phyloP scores from a whole-genome alignment of 2,888 invertebrate genomes.

The Temnothorax ravouxi region DNA sequence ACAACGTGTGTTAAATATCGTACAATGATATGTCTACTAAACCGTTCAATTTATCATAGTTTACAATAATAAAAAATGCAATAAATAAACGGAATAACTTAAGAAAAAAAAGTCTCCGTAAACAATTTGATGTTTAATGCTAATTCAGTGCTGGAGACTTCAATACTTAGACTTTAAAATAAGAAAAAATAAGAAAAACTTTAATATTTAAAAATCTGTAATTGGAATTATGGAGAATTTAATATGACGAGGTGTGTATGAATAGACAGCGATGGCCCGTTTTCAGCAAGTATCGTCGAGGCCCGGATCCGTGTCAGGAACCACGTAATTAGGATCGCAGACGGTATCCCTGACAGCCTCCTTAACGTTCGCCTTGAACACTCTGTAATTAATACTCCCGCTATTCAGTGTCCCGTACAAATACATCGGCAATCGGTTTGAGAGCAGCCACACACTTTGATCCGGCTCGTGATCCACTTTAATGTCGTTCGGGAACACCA shows the following conservation, averaged over 20 bases:
- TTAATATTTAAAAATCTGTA: neutral
- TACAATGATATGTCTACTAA: neutral
- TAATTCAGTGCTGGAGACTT: neutral
- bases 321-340: constrained; percentile 89
- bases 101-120: neutral
- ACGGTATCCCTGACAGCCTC: constrained; percentile 90
- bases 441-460: constrained; percentile 92
- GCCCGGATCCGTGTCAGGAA: constrained; percentile 77
- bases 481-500: constrained; percentile 94
- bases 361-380: constrained; percentile 90
- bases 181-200: neutral
- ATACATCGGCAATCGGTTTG: constrained; percentile 92
- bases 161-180: constrained; percentile 16
- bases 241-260: neutral
- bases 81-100: constrained; percentile 29
- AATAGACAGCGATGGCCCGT: neutral
- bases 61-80: constrained; percentile 7
- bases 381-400: constrained; percentile 91
- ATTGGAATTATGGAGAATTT: neutral
- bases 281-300: constrained; percentile 81
- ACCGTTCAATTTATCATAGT: constrained; percentile 10
- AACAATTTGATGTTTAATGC: neutral
- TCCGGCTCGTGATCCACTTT: constrained; percentile 91
- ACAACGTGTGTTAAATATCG: neutral
- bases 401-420: constrained; percentile 89